Evolutionary conservation across 2,113 vertebrate species (phyloP).

Genomic region (Cyprinodon variegatus): DNA sequence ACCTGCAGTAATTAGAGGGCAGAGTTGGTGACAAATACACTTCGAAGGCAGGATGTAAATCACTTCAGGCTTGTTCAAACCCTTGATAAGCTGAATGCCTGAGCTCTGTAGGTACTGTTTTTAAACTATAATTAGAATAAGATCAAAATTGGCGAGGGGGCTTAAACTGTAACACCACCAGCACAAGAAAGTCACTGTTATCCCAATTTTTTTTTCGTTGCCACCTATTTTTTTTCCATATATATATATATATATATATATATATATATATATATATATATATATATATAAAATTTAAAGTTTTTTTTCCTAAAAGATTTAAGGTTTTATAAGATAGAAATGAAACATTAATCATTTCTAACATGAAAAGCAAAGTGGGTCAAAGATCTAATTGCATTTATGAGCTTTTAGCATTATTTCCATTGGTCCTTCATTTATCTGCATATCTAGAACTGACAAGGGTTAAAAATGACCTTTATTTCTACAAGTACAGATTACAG

Average conservation of each 20-base stretch:
- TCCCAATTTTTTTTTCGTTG: background rate
- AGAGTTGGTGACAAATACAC: background rate
- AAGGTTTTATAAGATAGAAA: background rate
- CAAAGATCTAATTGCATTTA: background rate
- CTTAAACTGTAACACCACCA: background rate
- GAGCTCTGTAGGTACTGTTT: background rate
- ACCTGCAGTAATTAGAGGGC: conserved; percentile 8
- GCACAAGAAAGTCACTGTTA: background rate
- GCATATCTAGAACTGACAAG: background rate
- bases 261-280: no score
- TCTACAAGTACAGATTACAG: background rate
- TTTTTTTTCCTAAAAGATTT: background rate
- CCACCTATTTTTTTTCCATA: background rate
- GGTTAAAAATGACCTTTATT: background rate
- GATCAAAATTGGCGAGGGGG: background rate
- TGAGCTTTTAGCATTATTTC: background rate
- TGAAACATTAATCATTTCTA: background rate
- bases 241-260: no score
- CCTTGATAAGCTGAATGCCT: background rate
- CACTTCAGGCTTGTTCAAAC: background rate
- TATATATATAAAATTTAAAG: no score
- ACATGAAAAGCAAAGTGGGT: background rate
- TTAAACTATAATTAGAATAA: background rate
- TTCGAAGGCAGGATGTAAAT: conserved; percentile 1
- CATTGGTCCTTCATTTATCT: background rate